These are phyloP conservation scores for Pimephales promelas DNA, from an alignment of 2,113 vertebrate species.

Conservation along the genomic window DNA sequence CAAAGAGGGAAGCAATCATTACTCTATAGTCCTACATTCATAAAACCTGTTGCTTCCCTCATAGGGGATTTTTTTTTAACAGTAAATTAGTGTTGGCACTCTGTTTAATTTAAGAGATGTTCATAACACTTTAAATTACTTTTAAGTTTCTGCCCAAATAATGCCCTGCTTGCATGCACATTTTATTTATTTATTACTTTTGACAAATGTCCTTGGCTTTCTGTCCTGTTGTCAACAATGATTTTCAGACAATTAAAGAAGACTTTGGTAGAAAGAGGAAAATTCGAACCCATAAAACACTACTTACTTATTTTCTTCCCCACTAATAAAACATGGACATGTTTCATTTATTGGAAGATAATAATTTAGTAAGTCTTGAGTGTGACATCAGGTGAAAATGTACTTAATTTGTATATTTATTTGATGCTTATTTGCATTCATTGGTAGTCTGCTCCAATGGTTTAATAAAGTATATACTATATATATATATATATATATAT, in stretches of 20 bases:
- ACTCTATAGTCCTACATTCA: background rate
- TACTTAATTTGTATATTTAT: too few species aligned
- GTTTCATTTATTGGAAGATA: background rate
- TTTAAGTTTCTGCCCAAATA: background rate
- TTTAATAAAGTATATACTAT: background rate
- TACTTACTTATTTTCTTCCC: too few species aligned
- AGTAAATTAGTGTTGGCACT: background rate
- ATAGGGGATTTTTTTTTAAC: background rate
- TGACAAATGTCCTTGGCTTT: background rate
- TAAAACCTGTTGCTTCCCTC: background rate
- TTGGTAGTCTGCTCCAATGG: background rate
- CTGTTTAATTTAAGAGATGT: background rate
- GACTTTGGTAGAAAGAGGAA: background rate
- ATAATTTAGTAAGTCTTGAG: background rate
- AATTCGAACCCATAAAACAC: background rate
- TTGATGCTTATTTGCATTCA: too few species aligned
- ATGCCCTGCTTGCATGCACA: background rate
- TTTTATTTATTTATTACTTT: background rate
- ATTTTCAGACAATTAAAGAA: background rate
- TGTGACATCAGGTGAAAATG: too few species aligned
- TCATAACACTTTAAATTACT: background rate
- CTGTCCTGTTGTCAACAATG: background rate
- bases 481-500: background rate
- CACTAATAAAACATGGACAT: background rate
- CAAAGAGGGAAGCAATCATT: background rate